These are phyloP conservation scores for Plusia festucae DNA, from an alignment of 2,888 invertebrate genomes.

Conservation along the genomic window DNA sequence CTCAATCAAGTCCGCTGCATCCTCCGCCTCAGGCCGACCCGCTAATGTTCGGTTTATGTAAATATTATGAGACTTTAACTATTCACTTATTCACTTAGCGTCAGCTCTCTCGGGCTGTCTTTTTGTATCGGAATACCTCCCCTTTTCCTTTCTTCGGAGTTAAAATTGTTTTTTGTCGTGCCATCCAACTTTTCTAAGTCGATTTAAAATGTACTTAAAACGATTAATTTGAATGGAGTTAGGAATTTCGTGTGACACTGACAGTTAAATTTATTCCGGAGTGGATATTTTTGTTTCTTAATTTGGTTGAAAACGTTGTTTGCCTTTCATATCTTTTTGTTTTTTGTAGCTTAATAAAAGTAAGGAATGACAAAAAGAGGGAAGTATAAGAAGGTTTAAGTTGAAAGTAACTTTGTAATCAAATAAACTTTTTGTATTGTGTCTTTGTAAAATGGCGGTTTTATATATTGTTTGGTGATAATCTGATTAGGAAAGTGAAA, in stretches of 20 bases:
- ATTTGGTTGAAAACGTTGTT: conserved; percentile 56
- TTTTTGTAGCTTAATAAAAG: conserved; percentile 54
- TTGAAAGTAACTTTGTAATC: conserved; percentile 51
- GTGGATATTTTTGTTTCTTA: conserved; percentile 62
- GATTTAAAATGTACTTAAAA: conserved; percentile 75
- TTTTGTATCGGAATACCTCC: conserved; percentile 80
- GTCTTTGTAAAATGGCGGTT: conserved; percentile 24
- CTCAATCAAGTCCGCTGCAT: conserved; percentile 59
- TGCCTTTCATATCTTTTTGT: conserved; percentile 57
- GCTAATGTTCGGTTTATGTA: conserved; percentile 87
- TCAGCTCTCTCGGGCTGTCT: conserved; percentile 79
- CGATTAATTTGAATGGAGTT: conserved; percentile 75
- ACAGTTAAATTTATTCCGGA: conserved; percentile 66
- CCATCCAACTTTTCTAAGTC: conserved; percentile 72
- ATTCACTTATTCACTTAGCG: conserved; percentile 88
- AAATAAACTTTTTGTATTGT: conserved; percentile 46
- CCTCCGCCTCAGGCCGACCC: conserved; percentile 68
- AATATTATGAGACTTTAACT: conserved; percentile 88
- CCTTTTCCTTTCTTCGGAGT: conserved; percentile 67
- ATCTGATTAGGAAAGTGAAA: conserved; percentile 21
- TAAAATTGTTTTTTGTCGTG: conserved; percentile 72
- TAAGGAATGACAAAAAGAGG: conserved; percentile 46
- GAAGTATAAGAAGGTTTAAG: conserved; percentile 39
- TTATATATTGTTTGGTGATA: conserved; percentile 13
- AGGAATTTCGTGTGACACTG: conserved; percentile 67